Conservation (phyloP, 1,140 invertebrate genomes). For the Telenomus remus region DNA sequence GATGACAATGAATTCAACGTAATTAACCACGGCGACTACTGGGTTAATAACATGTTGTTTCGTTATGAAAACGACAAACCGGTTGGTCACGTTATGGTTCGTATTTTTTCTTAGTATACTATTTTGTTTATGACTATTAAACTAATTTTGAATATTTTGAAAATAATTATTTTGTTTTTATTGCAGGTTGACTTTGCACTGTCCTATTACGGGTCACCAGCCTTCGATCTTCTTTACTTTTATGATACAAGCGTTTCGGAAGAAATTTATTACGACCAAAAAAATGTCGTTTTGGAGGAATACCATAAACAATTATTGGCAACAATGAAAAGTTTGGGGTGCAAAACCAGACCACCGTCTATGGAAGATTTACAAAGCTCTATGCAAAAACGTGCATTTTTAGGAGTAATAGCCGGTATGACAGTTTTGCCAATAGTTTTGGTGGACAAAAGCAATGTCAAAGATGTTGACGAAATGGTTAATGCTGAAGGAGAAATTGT, state of each 20-base stretch:
- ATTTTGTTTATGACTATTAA: no score
- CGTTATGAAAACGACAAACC: no score
- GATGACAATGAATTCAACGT: no score
- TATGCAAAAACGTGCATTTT: conserved; percentile 59
- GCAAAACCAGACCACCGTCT: conserved; percentile 67
- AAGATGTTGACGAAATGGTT: conserved; percentile 62
- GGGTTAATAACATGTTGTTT: no score
- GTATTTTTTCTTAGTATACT: no score
- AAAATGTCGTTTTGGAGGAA: conserved; percentile 69
- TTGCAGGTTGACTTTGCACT: conserved; percentile 78
- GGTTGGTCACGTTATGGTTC: no score
- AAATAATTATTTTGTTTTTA: no score
- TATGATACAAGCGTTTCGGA: conserved; percentile 70
- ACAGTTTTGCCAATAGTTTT: conserved; percentile 62
- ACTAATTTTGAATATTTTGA: no score
- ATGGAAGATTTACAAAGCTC: conserved; percentile 64
- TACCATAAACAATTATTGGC: conserved; percentile 64
- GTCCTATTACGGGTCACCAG: conserved; percentile 70
- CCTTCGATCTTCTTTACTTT: conserved; percentile 76
- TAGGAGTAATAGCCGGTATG: conserved; percentile 62
- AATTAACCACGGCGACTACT: no score
- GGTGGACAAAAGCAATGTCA: conserved; percentile 52
- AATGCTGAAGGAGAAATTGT: neutral
- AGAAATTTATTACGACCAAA: conserved; percentile 60
- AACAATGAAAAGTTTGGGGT: no score